Evolutionary conservation across 1,140 invertebrate genomes (phyloP).

Genomic region (Solen grandis): DNA sequence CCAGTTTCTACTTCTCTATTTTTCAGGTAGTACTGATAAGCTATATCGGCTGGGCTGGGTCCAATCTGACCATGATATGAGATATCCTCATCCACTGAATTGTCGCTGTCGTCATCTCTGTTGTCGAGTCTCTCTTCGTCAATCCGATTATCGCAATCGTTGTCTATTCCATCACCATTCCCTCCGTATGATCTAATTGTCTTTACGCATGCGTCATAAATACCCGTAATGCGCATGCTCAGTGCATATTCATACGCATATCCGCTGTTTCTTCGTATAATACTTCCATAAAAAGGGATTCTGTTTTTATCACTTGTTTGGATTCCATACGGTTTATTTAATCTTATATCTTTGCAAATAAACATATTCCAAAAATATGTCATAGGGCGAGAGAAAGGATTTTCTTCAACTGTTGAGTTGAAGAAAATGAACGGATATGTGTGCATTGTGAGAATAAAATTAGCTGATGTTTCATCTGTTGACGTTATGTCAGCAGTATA

Average conservation of each 20-base stretch:
- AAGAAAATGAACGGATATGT: constrained; percentile 18
- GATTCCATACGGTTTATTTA: constrained; percentile 3
- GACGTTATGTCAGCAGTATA: not conserved
- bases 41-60: not conserved
- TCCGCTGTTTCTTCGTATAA: not conserved
- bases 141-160: constrained; percentile 53
- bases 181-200: constrained; percentile 12
- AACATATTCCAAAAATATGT: constrained; percentile 36
- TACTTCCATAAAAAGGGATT: constrained; percentile 36
- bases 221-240: constrained; percentile 37
- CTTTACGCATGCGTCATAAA: constrained; percentile 40
- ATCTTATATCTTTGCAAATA: constrained; percentile 11
- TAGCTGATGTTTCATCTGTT: not conserved
- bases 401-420: not conserved
- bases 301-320: constrained; percentile 14
- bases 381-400: constrained; percentile 38
- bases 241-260: constrained; percentile 39
- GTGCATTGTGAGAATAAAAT: not conserved
- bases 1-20: constrained; percentile 27
- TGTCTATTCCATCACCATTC: constrained; percentile 51
- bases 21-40: constrained; percentile 8
- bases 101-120: constrained; percentile 43
- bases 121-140: constrained; percentile 49
- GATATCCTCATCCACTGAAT: constrained; percentile 41
- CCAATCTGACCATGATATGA: constrained; percentile 1